Evolutionary conservation across 2,113 vertebrate genomes (phyloP), one percentile per base, ranked within the genome.

Genomic region (Fregata magnificens): DNA sequence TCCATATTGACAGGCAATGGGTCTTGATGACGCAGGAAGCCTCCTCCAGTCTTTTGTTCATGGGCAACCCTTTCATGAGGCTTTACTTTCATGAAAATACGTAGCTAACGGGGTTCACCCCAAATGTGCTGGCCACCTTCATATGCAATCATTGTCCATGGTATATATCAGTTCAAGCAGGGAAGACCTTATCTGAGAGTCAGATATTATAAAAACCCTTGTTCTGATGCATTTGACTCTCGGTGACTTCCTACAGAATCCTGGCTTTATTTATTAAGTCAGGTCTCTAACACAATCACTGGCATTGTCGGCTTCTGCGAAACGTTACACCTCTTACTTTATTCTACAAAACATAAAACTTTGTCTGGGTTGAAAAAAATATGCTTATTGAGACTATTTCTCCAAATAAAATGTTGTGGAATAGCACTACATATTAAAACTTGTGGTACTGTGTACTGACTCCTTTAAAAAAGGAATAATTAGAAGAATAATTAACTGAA

Each of bases 401-500:
- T 45, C 53, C 17, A 77, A 40, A 58, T 26, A 36, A 4, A 25
- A 8, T 12, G n/a, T 9, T 72, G 36, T 58, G 32, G 73, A 91
- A 38, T 18, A 80, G 28, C 26, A 28, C 26, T 25, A 2, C 9
- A 17, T 72, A 38, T 70, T 91, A 40, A 38, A 81, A 55, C 50
- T 45, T 53, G 29, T 50, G 32, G 36, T 49, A 29, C 28, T 5
- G 40, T 61, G 49, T 40, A 44, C n/a, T 11, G 16, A 20, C 32
- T 65, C 56, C 74, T 91, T 95, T 58, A 55, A n/a, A 88, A 77
- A 88, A 82, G 31, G 59, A 86, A 62, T 86, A 88, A 86, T 90
- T 90, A 73, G 63, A 95, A 92, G 65, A 90, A 76, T 69, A 90
- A 98, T 96, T 96, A 96, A 42, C 78, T 84, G 76, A 97, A 91